Conservation (phyloP, 2,113 vertebrate genomes). For the Corapipo altera region DNA sequence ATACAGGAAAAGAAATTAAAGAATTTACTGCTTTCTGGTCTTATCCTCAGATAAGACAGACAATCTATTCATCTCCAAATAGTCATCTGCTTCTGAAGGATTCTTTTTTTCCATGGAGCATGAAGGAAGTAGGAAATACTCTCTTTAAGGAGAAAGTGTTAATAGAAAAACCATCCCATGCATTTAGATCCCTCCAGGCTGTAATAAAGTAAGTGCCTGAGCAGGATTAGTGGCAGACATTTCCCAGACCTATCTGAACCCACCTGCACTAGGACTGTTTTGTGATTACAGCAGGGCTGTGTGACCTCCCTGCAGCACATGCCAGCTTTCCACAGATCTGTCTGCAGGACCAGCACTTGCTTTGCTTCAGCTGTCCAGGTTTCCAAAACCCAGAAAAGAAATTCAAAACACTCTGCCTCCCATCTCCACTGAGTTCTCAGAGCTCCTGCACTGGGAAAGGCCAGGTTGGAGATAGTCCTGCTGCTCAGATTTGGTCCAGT, state of each 20-base stretch:
- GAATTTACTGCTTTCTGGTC: neutral
- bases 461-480: no score
- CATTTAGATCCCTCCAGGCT: neutral
- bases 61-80: neutral
- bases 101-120: neutral
- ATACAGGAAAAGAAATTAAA: neutral
- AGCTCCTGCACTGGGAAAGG: neutral
- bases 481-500: neutral
- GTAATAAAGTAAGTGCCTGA: neutral
- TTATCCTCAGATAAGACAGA: neutral
- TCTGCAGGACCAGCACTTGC: neutral
- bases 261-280: fast-evolving
- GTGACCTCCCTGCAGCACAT: fast-evolving
- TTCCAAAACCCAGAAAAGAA: neutral
- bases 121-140: fast-evolving
- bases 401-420: neutral
- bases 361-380: neutral
- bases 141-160: neutral
- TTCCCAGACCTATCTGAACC: neutral
- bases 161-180: neutral
- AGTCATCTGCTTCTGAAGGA: neutral
- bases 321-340: neutral
- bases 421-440: neutral
- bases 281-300: neutral
- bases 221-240: neutral